These are phyloP conservation scores for Archocentrus centrarchus DNA, from an alignment of 2,113 vertebrate species.

Conservation along the genomic window DNA sequence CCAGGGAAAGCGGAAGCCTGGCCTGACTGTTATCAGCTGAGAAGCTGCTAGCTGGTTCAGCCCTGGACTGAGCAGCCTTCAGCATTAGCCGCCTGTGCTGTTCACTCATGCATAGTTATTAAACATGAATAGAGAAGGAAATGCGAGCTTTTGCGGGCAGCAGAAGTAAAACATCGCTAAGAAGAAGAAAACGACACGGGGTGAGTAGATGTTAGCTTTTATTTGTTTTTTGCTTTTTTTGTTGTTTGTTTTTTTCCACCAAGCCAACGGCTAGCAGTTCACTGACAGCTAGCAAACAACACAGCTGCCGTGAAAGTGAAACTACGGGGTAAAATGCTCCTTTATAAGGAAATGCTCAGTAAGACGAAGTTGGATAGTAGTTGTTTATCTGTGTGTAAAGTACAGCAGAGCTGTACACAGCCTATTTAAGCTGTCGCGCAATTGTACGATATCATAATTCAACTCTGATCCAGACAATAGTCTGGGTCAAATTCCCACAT, in stretches of 20 bases:
- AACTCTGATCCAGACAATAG: conserved; percentile 47
- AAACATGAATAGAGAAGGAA: conserved; percentile 12
- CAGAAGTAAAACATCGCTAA: not conserved
- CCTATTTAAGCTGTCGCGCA: not conserved
- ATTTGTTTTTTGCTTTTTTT: not conserved
- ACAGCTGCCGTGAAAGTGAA: conserved; percentile 13
- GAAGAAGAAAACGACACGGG: not conserved
- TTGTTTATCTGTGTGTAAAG: not conserved
- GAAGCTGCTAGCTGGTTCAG: conserved; percentile 20
- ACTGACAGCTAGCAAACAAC: conserved; percentile 35
- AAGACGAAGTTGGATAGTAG: not conserved
- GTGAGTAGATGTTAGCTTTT: conserved; percentile 35
- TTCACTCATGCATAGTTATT: not conserved
- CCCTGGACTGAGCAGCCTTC: not conserved
- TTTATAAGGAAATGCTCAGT: not conserved
- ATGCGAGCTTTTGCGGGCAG: not conserved
- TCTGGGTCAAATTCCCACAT: conserved; percentile 27
- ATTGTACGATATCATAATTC: no score
- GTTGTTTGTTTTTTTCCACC: not conserved
- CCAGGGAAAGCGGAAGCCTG: conserved; percentile 48
- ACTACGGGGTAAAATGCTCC: not conserved
- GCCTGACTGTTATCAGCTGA: conserved; percentile 38
- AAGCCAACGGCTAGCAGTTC: not conserved
- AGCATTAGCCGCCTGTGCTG: not conserved
- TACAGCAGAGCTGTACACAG: not conserved